phyloP scores from a whole-genome alignment of 1,140 invertebrate genomes.

The Scaptodrosophila lebanonensis region DNA sequence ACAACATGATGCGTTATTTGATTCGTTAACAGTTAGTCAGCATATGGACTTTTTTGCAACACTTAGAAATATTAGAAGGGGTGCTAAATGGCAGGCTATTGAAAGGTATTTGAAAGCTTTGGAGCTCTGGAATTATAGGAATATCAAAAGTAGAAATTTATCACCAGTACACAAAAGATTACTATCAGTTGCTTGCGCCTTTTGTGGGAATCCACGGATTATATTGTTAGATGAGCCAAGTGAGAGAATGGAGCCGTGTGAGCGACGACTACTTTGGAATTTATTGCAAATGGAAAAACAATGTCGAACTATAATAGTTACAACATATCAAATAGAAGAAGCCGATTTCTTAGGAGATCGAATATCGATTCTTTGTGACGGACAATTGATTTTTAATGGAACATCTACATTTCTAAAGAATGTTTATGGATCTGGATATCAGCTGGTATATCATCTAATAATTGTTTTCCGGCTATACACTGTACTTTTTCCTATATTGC shows the following conservation, averaged over 20 bases:
- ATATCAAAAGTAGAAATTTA: conserved; percentile 6
- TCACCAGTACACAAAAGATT: not conserved
- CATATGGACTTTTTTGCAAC: conserved; percentile 1
- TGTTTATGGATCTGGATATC: conserved; percentile 13
- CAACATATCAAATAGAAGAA: conserved; percentile 21
- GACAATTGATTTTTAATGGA: no score
- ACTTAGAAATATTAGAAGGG: not conserved
- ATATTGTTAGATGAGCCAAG: conserved; percentile 11
- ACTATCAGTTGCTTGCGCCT: conserved; percentile 9
- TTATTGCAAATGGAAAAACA: conserved; percentile 8
- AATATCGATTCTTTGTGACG: no score
- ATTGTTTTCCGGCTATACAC: no score
- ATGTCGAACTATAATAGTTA: conserved; percentile 15
- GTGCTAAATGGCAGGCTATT: not conserved
- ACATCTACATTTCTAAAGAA: no score
- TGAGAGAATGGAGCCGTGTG: conserved; percentile 12
- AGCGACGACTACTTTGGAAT: conserved; percentile 13
- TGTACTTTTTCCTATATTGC: no score
- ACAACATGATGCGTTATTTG: conserved; percentile 15
- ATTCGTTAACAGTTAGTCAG: conserved; percentile 1
- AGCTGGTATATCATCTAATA: conserved; percentile 2
- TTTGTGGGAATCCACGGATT: conserved; percentile 5
- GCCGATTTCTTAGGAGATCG: no score
- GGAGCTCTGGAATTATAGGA: not conserved
- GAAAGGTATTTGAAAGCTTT: conserved; percentile 5